phyloP scores from a whole-genome alignment of 2,113 vertebrate genomes.

The Eidolon helvum region DNA sequence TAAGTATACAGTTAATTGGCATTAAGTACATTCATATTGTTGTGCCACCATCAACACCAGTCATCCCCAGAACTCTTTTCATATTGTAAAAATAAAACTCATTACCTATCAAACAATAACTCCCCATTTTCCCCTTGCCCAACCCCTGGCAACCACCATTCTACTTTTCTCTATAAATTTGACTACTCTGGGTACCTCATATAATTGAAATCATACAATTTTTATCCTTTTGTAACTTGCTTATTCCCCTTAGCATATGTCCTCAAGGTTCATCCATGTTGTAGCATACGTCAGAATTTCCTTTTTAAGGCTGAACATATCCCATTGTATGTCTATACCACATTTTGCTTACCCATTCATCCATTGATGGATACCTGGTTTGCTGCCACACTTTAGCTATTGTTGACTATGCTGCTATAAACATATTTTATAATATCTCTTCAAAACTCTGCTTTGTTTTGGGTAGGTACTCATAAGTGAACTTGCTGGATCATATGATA shows the following conservation, averaged over 20 bases:
- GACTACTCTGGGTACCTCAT: background rate
- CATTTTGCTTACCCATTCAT: background rate
- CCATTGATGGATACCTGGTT: background rate
- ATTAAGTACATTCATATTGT: background rate
- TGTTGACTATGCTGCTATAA: background rate
- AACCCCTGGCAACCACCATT: background rate
- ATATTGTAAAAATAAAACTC: background rate
- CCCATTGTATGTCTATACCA: background rate
- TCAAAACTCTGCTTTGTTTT: background rate
- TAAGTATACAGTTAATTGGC: background rate
- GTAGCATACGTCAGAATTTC: background rate
- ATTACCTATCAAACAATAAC: background rate
- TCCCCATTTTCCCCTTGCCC: background rate
- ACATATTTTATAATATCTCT: background rate
- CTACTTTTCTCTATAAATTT: background rate
- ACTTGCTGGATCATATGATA: background rate
- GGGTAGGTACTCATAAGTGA: background rate
- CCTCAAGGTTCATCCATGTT: background rate
- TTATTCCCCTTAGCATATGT: background rate
- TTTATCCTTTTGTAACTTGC: background rate
- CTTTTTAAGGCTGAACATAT: background rate
- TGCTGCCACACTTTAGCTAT: background rate
- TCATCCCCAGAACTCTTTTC: background rate
- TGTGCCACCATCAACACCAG: background rate
- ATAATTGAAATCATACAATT: background rate